Conservation (phyloP, 2,797 vertebrate species). For the Sternarchorhynchus goeldii region DNA sequence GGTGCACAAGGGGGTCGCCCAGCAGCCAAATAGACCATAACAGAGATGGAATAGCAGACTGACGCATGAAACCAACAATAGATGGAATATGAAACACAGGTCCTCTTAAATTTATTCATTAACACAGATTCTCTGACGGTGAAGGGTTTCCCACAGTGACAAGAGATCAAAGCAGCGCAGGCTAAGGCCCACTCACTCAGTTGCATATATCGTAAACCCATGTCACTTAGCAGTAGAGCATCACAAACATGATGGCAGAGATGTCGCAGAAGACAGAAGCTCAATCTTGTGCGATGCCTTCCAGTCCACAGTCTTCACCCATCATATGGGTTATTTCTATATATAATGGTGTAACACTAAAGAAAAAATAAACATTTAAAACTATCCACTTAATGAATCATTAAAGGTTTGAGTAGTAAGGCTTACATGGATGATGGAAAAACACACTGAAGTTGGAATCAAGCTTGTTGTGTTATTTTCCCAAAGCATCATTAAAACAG, state of each 20-base stretch:
- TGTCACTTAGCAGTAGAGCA: background rate
- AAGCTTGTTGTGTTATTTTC: too few relatives aligned
- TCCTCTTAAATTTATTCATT: slow-evolving; percentile 34
- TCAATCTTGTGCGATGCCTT: background rate
- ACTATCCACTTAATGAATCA: background rate
- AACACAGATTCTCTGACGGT: slow-evolving; percentile 48
- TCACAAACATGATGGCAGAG: background rate
- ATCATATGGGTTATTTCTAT: background rate
- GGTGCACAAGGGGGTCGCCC: background rate
- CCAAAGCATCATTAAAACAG: too few relatives aligned
- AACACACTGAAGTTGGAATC: too few relatives aligned
- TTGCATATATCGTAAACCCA: background rate
- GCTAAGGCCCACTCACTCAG: slow-evolving; percentile 11
- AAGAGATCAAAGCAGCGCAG: slow-evolving; percentile 20
- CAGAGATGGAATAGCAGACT: background rate
- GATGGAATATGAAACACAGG: slow-evolving; percentile 32
- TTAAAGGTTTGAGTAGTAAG: background rate
- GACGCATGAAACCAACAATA: slow-evolving; percentile 18
- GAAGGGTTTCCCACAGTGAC: slow-evolving; percentile 45
- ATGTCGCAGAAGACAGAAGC: background rate
- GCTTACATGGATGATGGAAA: background rate
- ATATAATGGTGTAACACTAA: background rate
- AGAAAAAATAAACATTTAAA: background rate
- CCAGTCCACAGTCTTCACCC: background rate
- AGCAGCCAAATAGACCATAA: slow-evolving; percentile 12